A percentile compares a stretch with the other conserved stretches of the same genome.
Evolutionary conservation across 2,888 invertebrate genomes (phyloP).

Genomic region (Nipponacmea schrenckii): DNA sequence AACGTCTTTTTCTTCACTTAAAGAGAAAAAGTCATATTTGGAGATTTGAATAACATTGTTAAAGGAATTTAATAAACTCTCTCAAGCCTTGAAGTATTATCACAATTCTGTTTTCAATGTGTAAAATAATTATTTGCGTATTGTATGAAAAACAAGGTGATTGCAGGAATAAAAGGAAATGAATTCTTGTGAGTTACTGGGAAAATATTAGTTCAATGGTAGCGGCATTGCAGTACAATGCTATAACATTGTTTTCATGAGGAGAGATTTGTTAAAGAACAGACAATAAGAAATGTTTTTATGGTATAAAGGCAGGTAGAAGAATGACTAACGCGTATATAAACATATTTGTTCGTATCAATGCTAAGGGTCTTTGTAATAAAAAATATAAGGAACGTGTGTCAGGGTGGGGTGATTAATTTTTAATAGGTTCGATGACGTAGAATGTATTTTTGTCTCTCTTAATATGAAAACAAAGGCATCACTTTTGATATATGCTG

Average conservation of each 20-base stretch:
- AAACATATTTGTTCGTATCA: too few species aligned
- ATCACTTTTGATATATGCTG: too few species aligned
- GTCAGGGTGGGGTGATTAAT: too few species aligned
- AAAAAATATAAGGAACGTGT: too few species aligned
- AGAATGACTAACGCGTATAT: too few species aligned
- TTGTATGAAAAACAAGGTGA: slow-evolving; percentile 8
- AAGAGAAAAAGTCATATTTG: slow-evolving; percentile 5
- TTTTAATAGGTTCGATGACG: too few species aligned
- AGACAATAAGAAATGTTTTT: not conserved
- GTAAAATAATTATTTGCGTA: not conserved
- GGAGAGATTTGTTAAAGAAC: slow-evolving; percentile 1
- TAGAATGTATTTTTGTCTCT: too few species aligned
- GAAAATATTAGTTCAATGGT: not conserved
- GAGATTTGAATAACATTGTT: slow-evolving; percentile 8
- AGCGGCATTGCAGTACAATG: not conserved
- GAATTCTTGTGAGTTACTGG: not conserved
- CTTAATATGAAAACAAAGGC: too few species aligned
- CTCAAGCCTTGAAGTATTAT: not conserved
- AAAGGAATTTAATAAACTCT: slow-evolving; percentile 2
- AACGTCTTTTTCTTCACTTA: slow-evolving; percentile 1
- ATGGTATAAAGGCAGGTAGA: too few species aligned
- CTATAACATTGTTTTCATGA: not conserved
- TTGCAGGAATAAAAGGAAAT: slow-evolving; percentile 2
- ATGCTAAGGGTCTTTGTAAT: too few species aligned
- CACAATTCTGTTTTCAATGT: not conserved